Evolutionary conservation across 1,140 invertebrate genomes (phyloP), one percentile per base, ranked within the genome.

Genomic region (Yoshiicerus persimilis): DNA sequence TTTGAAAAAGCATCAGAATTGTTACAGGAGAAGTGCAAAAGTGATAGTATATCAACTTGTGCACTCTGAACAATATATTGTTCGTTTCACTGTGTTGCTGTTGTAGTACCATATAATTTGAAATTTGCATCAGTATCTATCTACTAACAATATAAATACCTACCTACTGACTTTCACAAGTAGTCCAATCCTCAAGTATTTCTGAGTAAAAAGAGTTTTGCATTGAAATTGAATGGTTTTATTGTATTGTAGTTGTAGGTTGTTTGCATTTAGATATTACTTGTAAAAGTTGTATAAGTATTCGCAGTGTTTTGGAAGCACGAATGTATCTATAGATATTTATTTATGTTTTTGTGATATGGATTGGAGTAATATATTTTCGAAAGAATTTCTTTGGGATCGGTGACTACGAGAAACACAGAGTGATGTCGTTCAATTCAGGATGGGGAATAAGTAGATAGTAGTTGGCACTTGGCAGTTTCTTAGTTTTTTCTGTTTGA

Each of bases 401-500:
- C 2, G 10, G 75, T 32, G 36, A 30, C 11, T 32, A 10, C 11
- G 23, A 80, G 75, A 39, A 83, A 84, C 9, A 11, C 32, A 11
- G 23, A 39, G 39, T 39, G 34, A 47, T 70, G 66, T 70, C 62
- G 4, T 39, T 56, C 47, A n/a, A 56, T 56, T 56, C 47, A n/a
- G 47, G 47, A 56, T 56, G n/a, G n/a, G 47, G 16, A 27, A 70
- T 70, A 70, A 30, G 30, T 30, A 70, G 30, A 70, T 27, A 30
- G 30, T 70, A 70, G 25, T 70, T 80, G 75, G 75, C 34, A 80
- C 32, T 80, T 80, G 75, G 75, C 75, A 80, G 75, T 80, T 80
- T 38, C 75, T 80, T 80, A 80, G 75, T 80, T 80, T 80, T 80
- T 80, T 80, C 75, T 38, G 75, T 80, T 80, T 80, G 75, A 80